These are phyloP conservation scores for Beroe forskalii DNA, from an alignment of 37 sponge, comb jelly and placozoan genomes.

Conservation along the genomic window DNA sequence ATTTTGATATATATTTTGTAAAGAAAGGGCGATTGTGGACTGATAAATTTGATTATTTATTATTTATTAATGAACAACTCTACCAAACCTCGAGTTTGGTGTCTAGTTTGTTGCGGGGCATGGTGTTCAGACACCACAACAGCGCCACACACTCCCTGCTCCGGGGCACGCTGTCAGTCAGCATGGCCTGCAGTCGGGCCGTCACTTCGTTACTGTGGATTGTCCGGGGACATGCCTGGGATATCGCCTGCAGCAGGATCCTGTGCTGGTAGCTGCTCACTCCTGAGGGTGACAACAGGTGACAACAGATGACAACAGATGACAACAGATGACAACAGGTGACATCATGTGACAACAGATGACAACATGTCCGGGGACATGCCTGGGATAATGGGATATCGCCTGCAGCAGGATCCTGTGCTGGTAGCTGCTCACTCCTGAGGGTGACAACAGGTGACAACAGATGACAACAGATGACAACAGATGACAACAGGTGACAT, in stretches of 20 bases:
- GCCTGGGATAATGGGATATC: neutral
- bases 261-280: conserved; percentile 25
- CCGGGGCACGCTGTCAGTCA: conserved; percentile 6
- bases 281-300: too few relatives aligned
- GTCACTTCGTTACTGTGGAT: conserved; percentile 6
- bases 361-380: conserved; percentile 18
- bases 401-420: conserved; percentile 27
- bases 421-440: conserved; percentile 25
- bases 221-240: neutral
- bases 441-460: too few relatives aligned
- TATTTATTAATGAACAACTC: too few relatives aligned
- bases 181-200: neutral
- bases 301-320: too few relatives aligned
- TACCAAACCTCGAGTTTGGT: conserved; percentile 40
- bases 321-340: too few relatives aligned
- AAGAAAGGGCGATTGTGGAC: too few relatives aligned
- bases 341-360: too few relatives aligned
- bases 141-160: conserved; percentile 27
- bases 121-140: neutral
- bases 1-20: too few relatives aligned
- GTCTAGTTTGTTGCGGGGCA: conserved; percentile 36
- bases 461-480: too few relatives aligned
- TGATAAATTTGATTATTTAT: too few relatives aligned
- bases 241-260: neutral
- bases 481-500: too few relatives aligned